Conservation (phyloP, 2,888 invertebrate species). For the Palloptera scutellata region DNA sequence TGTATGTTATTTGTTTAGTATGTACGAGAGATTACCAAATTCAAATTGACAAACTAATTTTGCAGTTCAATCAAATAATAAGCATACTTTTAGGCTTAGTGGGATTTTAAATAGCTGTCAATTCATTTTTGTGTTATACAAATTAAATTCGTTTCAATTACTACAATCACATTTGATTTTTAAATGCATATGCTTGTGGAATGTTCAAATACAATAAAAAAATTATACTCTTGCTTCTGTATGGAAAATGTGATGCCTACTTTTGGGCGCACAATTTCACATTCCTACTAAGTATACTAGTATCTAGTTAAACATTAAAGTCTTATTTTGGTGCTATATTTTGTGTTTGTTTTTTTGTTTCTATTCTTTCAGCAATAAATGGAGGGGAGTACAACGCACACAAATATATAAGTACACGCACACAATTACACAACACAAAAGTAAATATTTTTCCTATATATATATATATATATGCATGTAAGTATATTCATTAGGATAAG, state of each 20-base stretch:
- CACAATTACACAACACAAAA: conserved; percentile 25
- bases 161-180: neutral
- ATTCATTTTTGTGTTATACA: neutral
- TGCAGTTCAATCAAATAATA: no score
- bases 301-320: neutral
- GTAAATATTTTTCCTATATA: conserved; percentile 24
- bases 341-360: no score
- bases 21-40: no score
- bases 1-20: no score
- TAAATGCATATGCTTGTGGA: no score
- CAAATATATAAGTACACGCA: conserved; percentile 31
- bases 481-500: conserved; percentile 51
- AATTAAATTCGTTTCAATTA: neutral
- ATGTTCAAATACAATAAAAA: neutral
- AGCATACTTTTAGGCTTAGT: no score
- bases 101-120: no score
- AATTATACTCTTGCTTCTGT: no score
- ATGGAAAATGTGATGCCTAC: conserved; percentile 5
- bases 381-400: conserved; percentile 46
- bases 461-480: conserved; percentile 28
- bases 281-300: neutral
- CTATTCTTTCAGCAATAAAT: conserved; percentile 6
- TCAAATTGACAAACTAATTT: no score
- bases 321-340: conserved; percentile 33
- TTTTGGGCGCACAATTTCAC: conserved; percentile 16